Evolutionary conservation across 2,797 vertebrate genomes (phyloP).

Genomic region (Helarctos malayanus): DNA sequence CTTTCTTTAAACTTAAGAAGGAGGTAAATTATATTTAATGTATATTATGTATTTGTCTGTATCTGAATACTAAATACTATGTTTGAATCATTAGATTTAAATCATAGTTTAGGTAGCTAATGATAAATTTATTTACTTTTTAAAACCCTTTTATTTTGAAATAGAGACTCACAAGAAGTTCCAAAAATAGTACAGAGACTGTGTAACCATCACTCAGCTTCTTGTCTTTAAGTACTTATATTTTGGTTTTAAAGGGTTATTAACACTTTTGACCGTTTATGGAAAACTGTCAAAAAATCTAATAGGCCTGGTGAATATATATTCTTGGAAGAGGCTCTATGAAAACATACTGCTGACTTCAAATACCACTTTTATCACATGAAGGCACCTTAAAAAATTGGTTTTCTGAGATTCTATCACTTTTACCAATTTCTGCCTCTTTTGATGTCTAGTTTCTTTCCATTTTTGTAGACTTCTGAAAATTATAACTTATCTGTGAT

Average conservation of each 20-base stretch:
- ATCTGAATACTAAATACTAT: conserved; percentile 31
- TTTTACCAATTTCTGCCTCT: conserved; percentile 18
- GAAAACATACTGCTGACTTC: conserved; percentile 12
- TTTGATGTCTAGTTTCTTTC: background rate
- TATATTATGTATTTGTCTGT: conserved; percentile 14
- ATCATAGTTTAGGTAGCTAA: conserved; percentile 11
- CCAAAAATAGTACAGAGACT: conserved; percentile 27
- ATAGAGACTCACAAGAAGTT: conserved; percentile 23
- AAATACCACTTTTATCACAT: conserved; percentile 53
- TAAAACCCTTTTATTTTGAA: conserved; percentile 24
- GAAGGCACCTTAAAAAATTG: conserved; percentile 7
- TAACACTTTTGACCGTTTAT: conserved; percentile 13
- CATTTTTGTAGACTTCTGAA: conserved; percentile 50
- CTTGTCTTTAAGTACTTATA: conserved; percentile 48
- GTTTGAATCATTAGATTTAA: conserved; percentile 35
- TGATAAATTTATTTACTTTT: conserved; percentile 54
- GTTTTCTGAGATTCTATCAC: conserved; percentile 52
- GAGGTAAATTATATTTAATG: conserved; percentile 30
- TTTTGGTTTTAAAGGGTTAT: conserved; percentile 25
- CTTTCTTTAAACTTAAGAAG: conserved; percentile 60
- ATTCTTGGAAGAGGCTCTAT: conserved; percentile 15
- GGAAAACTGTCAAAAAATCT: background rate
- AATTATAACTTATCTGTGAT: background rate
- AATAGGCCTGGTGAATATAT: background rate
- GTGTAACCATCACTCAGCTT: background rate